Percentiles rank a stretch among this genome's conserved stretches.
Evolutionary conservation across 2,888 invertebrate genomes (phyloP).

Genomic region (Furcula furcula): DNA sequence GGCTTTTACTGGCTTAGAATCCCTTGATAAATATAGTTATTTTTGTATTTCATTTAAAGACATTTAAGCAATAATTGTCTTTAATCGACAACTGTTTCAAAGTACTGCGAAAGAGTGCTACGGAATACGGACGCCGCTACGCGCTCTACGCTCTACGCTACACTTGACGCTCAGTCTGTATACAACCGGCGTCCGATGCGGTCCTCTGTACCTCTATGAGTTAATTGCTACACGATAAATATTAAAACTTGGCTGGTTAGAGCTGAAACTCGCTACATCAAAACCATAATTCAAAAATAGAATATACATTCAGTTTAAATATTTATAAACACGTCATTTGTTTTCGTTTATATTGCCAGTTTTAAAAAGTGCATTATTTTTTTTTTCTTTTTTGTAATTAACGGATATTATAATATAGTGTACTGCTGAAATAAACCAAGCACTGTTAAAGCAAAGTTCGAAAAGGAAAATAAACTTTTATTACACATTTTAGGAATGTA

Average conservation of each 20-base stretch:
- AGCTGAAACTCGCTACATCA: conserved; percentile 3
- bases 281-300: too few relatives aligned
- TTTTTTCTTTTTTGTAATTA: conserved; percentile 2
- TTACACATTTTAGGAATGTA: conserved; percentile 20
- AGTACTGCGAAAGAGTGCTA: too few relatives aligned
- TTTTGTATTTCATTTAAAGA: too few relatives aligned
- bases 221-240: conserved; percentile 31
- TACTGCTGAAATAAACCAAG: conserved; percentile 2
- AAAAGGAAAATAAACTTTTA: conserved; percentile 12
- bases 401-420: conserved; percentile 7
- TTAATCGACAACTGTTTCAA: too few relatives aligned
- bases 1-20: too few relatives aligned
- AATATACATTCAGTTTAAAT: too few relatives aligned
- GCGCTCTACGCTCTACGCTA: not conserved
- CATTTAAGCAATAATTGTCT: too few relatives aligned
- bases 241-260: conserved; percentile 22
- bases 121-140: too few relatives aligned
- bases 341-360: too few relatives aligned
- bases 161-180: conserved; percentile 34
- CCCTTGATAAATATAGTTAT: too few relatives aligned
- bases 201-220: conserved; percentile 31
- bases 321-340: too few relatives aligned
- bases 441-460: conserved; percentile 11
- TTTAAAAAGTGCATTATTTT: conserved; percentile 8
- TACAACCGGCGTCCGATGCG: conserved; percentile 38